Conservation (phyloP, 2,797 vertebrate genomes). For the Cuculus canorus region DNA sequence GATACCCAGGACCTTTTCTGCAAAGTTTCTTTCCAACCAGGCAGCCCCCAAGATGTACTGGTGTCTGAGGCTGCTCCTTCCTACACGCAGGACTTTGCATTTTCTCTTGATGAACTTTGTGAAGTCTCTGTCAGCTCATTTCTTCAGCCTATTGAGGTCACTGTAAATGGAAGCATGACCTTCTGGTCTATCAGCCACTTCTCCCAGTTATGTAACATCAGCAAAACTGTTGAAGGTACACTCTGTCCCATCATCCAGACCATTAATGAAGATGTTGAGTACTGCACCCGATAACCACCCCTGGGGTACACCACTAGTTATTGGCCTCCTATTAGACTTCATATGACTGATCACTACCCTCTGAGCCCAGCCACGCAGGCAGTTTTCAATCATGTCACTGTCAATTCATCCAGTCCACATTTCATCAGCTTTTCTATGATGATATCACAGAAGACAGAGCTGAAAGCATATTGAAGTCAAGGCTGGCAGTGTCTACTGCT, state of each 20-base stretch:
- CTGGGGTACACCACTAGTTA: neutral
- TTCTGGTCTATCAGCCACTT: too few relatives aligned
- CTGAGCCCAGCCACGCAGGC: neutral
- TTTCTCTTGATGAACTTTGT: neutral
- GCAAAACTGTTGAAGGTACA: too few relatives aligned
- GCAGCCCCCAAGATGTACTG: neutral
- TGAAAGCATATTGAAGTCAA: neutral
- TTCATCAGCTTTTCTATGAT: neutral
- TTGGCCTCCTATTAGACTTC: neutral
- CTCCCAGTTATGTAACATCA: too few relatives aligned
- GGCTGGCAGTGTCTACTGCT: neutral
- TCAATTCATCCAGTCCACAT: neutral
- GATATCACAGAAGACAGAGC: neutral
- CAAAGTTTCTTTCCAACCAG: neutral
- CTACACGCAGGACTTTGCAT: neutral
- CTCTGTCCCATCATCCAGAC: neutral
- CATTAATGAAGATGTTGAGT: neutral
- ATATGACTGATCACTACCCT: neutral
- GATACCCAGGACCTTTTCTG: neutral
- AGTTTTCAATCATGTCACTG: neutral
- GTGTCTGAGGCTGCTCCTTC: neutral
- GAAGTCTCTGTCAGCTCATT: neutral
- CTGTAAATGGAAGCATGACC: too few relatives aligned
- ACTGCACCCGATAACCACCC: fast-evolving
- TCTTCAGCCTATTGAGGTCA: too few relatives aligned